Evolutionary conservation across 2,797 vertebrate species (phyloP).

Genomic region (Microchirus variegatus): DNA sequence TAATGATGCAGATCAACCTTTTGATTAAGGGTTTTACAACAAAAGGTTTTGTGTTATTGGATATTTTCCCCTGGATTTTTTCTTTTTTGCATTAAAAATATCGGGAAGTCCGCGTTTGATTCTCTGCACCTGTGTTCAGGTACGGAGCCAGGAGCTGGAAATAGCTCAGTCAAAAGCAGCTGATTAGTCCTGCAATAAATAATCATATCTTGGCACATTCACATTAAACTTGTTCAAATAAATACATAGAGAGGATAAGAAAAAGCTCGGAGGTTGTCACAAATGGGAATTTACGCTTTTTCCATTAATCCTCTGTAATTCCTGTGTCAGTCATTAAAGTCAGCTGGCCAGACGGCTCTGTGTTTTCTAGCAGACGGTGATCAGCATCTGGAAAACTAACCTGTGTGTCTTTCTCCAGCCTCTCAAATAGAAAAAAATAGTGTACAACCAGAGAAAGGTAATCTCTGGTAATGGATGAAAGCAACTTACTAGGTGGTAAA

Average conservation of each 20-base stretch:
- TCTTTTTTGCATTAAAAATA: constrained; percentile 29
- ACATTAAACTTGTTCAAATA: constrained; percentile 4
- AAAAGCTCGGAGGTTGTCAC: constrained; percentile 24
- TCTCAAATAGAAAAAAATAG: constrained; percentile 24
- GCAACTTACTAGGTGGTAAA: constrained; percentile 12
- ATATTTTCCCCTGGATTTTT: constrained; percentile 24
- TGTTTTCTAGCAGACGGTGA: constrained; percentile 59
- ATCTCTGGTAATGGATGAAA: neutral
- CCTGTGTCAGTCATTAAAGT: constrained; percentile 62
- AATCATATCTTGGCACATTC: constrained; percentile 16
- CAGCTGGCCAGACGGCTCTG: constrained; percentile 59
- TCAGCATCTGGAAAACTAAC: constrained; percentile 77
- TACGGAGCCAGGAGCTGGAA: constrained; percentile 39
- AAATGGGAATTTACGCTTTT: constrained; percentile 43
- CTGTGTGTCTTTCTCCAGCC: constrained; percentile 33
- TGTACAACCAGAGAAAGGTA: constrained; percentile 4
- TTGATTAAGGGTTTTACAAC: constrained; percentile 52
- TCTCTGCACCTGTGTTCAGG: constrained; percentile 43
- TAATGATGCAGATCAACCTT: constrained; percentile 65
- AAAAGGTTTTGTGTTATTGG: constrained; percentile 37
- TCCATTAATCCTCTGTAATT: constrained; percentile 55
- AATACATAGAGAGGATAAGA: constrained; percentile 6
- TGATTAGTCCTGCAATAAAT: constrained; percentile 37
- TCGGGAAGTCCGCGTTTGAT: constrained; percentile 33
- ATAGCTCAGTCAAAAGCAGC: constrained; percentile 32